Evolutionary conservation across 2,113 vertebrate genomes (phyloP), one percentile per base, ranked within the genome.

Genomic region (Symphodus melops): DNA sequence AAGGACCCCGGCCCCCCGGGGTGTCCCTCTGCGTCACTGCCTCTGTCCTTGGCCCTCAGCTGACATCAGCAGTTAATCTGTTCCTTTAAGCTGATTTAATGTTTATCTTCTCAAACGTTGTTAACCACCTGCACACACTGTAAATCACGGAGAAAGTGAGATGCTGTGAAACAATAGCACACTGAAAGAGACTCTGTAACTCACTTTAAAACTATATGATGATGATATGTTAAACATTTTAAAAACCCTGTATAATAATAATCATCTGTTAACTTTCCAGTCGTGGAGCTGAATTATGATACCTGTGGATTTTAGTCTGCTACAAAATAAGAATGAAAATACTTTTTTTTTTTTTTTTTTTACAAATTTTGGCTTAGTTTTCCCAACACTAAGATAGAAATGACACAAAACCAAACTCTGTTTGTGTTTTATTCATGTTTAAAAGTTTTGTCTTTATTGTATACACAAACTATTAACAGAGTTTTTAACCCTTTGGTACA

Each of bases 1-100:
- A 42, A 59, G 28, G 49, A 69, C 21, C 68, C 20, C 23, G 7
- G 9, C 70, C 1, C 25, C 72, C 72, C 10, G 0, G 0, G 20
- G 68, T 9, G 68, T 23, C 36, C 53, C n/a, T 16, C 51, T 84
- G 78, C 68, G 81, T 84, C 78, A 86, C 1, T 13, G 48, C 25
- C 1, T 1, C 59, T 8, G 49, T 63, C 70, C 54, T 81, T 71
- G 28, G n/a, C 52, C 52, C 33, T 69, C 13, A 20, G 36, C 11
- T 79, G 81, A 87, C 72, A 74, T 77, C 69, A 83, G 39, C 54
- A 66, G 69, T 65, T 80, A 88, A 88, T 80, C 86, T 75, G 48
- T 10, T 54, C 19, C 44, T 64, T 48, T 88, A 69, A 85, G 76
- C 82, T 83, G 41, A 85, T 88, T 85, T 80, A 64, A 51, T 20